These are phyloP conservation scores for Hippoglossus stenolepis DNA, from an alignment of 2,113 vertebrate species.

Conservation along the genomic window DNA sequence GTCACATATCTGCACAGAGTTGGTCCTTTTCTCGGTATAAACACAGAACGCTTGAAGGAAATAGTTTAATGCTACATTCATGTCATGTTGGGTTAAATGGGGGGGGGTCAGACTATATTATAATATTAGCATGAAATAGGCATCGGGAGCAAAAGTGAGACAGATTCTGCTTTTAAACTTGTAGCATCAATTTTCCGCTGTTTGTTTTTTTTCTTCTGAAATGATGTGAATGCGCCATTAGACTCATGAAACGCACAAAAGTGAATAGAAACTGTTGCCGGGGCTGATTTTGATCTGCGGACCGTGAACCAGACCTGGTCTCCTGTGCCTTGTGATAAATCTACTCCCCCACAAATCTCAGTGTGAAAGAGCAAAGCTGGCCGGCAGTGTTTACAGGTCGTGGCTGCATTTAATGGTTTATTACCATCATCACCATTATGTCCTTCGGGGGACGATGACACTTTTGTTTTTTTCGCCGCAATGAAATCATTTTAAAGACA, in stretches of 20 bases:
- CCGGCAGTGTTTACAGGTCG: constrained; percentile 76
- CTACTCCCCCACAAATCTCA: constrained; percentile 54
- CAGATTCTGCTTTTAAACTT: neutral
- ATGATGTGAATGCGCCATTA: constrained; percentile 7
- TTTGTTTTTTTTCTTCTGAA: neutral
- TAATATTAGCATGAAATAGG: neutral
- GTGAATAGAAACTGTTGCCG: constrained; percentile 10
- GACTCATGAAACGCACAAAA: constrained; percentile 9
- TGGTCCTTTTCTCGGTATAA: constrained; percentile 2
- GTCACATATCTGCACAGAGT: neutral
- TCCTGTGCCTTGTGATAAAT: constrained; percentile 80
- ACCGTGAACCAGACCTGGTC: constrained; percentile 67
- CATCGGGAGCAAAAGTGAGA: neutral
- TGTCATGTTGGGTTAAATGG: neutral
- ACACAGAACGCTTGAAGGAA: neutral
- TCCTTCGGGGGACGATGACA: neutral
- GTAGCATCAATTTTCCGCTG: neutral
- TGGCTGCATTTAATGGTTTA: constrained; percentile 42
- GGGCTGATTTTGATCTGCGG: constrained; percentile 63
- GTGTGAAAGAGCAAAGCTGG: constrained; percentile 47
- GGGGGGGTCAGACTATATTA: too few relatives aligned
- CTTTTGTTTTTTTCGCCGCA: neutral
- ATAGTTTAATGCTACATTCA: neutral
- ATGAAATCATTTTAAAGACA: neutral
- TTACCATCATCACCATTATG: neutral